Conservation (phyloP, 2,797 vertebrate species). For the Pteronotus mesoamericanus region DNA sequence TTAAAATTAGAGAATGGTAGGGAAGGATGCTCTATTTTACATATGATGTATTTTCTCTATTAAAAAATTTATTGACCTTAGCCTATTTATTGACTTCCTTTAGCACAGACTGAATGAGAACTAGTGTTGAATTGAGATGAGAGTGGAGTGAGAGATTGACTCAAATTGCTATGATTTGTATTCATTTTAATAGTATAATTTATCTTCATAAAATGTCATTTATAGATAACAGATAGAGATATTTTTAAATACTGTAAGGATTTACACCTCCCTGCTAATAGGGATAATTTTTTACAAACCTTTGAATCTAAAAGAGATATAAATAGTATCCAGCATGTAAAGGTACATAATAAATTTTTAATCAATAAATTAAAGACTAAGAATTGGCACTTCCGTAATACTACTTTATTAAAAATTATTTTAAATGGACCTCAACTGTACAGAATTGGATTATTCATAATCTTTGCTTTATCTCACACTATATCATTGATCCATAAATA, state of each 20-base stretch:
- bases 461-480: not conserved
- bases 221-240: not conserved
- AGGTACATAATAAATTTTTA: not conserved
- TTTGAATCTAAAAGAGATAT: not conserved
- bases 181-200: not conserved
- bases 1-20: not conserved
- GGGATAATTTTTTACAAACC: not conserved
- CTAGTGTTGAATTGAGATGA: not conserved
- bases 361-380: not conserved
- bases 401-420: not conserved
- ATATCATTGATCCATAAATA: not conserved
- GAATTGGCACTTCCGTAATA: not conserved
- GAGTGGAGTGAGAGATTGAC: not conserved
- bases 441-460: not conserved
- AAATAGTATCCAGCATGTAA: not conserved
- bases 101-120: not conserved
- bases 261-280: not conserved
- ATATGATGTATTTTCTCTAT: not conserved
- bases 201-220: not conserved
- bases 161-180: not conserved
- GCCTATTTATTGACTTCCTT: not conserved
- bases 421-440: not conserved
- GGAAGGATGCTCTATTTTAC: not conserved
- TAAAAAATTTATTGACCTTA: not conserved
- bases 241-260: not conserved